Base-by-base conservation (phyloP, 37 sponge, comb jelly and placozoan species). In the Beroe forskalii region DNA sequence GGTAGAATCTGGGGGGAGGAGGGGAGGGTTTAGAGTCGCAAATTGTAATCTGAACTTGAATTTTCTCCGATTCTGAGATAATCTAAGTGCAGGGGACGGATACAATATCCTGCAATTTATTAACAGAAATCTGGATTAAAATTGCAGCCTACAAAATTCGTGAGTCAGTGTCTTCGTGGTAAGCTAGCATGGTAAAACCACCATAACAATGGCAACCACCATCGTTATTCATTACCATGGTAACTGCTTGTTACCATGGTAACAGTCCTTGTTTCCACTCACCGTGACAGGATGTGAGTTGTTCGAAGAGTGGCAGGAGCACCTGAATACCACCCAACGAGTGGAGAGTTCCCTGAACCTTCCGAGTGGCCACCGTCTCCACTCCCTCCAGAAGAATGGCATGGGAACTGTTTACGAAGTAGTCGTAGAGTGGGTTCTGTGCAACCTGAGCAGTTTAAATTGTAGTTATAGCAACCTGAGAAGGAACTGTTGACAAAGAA, bases 331-430 rank as follows among this genome's bases (percentile, higher is more conserved):
- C 97, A 36, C 97, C 97, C 32, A 95, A 62, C 0, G 97, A 94
- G 35, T 95, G 93, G 0, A 96, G 92, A 17, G 93, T 92, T 62
- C 90, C 93, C 42, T 93, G 93, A 66, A 96, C 91, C 27, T 90
- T 62, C 12, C 90, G 94, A 30, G 92, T 94, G 41, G 93, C 92
- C 1, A 96, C 92, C 31, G 97, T 94, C 30, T 89, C 89, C 48
- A 96, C 95, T 20, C 97, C 97, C 94, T 96, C 95, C 22, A 96
- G 92, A 63, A 94, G 76, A 17, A 93, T 95, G 41, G 97, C 97
- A 90, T 96, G 97, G 33, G 97, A 93, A 62, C 95, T 94, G 91
- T 94, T 94, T 0, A 90, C 94, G 91, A 96, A 96, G 90, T 39
- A 92, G 38, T 92, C 62, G 36, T 72, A 33, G 64, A 92, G 92